A percentile compares a stretch with the other conserved stretches of the same genome.
Evolutionary conservation across 2,797 vertebrate genomes (phyloP).

Genomic region (Oreochromis mossambicus): DNA sequence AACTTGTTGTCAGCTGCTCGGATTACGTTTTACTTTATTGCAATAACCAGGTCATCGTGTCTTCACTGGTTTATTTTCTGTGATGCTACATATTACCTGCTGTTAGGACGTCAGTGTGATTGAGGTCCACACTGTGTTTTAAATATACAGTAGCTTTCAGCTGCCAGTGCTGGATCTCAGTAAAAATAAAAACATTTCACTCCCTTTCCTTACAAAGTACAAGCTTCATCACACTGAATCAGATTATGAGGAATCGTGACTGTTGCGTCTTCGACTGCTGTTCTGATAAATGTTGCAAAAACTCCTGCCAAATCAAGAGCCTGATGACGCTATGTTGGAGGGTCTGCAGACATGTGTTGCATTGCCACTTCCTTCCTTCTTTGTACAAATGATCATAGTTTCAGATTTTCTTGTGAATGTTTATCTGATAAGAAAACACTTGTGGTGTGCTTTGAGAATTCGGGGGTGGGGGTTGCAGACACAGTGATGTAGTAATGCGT

Average conservation of each 20-base stretch:
- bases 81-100: not conserved
- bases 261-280: rapidly evolving
- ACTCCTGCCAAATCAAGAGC: not conserved
- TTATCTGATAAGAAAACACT: not conserved
- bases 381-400: not conserved
- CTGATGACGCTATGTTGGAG: not conserved
- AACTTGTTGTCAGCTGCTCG: not conserved
- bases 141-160: not conserved
- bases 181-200: not conserved
- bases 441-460: not conserved
- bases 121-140: not conserved
- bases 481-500: rapidly evolving
- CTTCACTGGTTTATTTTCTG: not conserved
- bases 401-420: not conserved
- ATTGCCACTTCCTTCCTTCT: not conserved
- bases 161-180: not conserved
- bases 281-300: not conserved
- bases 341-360: not conserved
- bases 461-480: not conserved
- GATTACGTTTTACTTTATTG: not conserved
- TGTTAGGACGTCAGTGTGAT: not conserved
- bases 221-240: not conserved
- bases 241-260: no score
- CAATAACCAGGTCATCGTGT: not conserved
- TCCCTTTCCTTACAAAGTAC: not conserved